Conservation (phyloP, 2,888 invertebrate species). For the Frankliniella intonsa region DNA sequence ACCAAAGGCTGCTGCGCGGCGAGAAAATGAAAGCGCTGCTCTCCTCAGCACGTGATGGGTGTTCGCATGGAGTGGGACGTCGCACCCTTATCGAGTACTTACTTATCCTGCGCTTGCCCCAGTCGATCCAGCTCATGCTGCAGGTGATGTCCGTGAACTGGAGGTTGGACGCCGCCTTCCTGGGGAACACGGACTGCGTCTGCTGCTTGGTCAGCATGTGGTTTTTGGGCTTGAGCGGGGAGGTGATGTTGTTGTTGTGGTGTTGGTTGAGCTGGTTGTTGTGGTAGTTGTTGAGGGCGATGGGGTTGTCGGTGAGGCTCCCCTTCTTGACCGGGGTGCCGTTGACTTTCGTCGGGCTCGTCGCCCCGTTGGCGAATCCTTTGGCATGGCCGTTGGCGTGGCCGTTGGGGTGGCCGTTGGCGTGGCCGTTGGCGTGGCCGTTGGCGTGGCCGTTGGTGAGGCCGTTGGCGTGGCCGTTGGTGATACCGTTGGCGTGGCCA, state of each 20-base stretch:
- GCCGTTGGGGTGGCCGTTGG: not conserved
- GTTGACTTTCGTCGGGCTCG: not conserved
- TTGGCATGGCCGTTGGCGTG: not conserved
- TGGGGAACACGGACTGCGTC: slow-evolving; percentile 8
- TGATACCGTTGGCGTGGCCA: not conserved
- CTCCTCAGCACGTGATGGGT: no score
- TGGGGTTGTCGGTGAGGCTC: not conserved
- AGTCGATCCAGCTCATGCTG: not conserved
- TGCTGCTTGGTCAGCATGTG: slow-evolving; percentile 19
- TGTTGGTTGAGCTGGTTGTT: not conserved
- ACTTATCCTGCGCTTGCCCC: not conserved
- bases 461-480: not conserved
- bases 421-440: not conserved
- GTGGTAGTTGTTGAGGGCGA: not conserved
- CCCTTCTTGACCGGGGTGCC: not conserved
- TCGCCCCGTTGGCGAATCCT: not conserved
- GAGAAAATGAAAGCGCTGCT: no score
- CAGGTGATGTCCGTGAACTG: slow-evolving; percentile 9
- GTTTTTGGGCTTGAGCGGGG: not conserved
- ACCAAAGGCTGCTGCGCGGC: no score
- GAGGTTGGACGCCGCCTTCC: not conserved
- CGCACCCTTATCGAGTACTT: not conserved
- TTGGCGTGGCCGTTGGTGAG: not conserved
- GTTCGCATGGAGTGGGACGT: no score
- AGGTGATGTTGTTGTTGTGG: not conserved